phyloP scores from a whole-genome alignment of 2,113 vertebrate species.

The Oxygymnocypris stewartii region DNA sequence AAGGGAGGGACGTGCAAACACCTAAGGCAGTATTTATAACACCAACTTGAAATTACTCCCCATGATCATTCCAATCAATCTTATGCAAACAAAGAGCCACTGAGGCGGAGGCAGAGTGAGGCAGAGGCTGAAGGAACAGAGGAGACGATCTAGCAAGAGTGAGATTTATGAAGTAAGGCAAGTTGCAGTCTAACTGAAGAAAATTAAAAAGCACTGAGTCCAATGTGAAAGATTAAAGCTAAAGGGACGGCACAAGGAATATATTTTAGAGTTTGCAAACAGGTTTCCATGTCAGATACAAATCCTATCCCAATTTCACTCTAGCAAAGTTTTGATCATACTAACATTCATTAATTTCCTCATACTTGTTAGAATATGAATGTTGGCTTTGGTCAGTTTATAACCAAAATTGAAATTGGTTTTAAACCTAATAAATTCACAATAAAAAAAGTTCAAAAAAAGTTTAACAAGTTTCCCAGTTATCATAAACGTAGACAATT shows the following conservation, averaged over 20 bases:
- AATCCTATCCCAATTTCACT: background rate
- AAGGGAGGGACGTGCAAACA: conserved; percentile 33
- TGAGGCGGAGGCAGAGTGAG: background rate
- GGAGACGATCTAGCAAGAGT: background rate
- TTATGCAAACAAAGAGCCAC: conserved; percentile 23
- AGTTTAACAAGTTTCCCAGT: background rate
- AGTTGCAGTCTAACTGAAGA: conserved; percentile 10
- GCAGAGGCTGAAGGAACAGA: background rate
- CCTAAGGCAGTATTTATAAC: conserved; percentile 49
- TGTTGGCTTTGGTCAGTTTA: background rate
- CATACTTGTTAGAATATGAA: background rate
- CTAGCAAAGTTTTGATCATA: background rate
- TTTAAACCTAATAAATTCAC: background rate
- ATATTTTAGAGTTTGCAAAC: background rate
- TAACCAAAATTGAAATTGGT: background rate
- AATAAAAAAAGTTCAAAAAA: background rate
- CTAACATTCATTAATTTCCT: background rate
- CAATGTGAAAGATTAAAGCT: background rate
- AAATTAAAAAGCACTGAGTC: conserved; percentile 17
- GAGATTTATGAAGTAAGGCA: conserved; percentile 10
- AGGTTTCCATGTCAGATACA: background rate
- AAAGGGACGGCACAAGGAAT: background rate
- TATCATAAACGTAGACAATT: background rate
- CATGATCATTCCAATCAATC: conserved; percentile 35
- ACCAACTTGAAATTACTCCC: conserved; percentile 24